A percentile compares a stretch with the other conserved stretches of the same genome.
Conservation (phyloP, 2,113 vertebrate genomes). For the Phalacrocorax brasilianus region DNA sequence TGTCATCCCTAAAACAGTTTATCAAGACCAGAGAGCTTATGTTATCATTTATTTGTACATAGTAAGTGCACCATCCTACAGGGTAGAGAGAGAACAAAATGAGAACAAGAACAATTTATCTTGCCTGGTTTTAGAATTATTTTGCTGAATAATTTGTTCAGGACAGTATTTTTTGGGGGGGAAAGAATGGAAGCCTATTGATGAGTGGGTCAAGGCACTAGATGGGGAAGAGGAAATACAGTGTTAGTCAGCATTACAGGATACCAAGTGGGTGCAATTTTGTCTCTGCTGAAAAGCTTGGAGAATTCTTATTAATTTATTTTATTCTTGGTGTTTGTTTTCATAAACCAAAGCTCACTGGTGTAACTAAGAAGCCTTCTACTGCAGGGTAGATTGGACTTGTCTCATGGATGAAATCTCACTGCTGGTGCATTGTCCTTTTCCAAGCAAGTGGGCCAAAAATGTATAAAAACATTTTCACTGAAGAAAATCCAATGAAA, state of each 20-base stretch:
- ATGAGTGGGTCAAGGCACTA: not conserved
- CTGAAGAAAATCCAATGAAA: not conserved
- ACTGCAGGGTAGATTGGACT: not conserved
- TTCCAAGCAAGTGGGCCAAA: not conserved
- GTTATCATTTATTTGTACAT: not conserved
- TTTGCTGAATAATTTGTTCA: not conserved
- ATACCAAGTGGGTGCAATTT: not conserved
- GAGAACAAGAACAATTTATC: not conserved
- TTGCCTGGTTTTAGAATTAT: not conserved
- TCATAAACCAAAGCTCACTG: not conserved
- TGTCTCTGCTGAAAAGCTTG: not conserved
- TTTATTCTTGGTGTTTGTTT: not conserved
- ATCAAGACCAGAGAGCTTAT: not conserved
- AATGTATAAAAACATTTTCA: not conserved
- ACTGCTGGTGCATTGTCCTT: not conserved
- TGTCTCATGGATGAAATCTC: not conserved
- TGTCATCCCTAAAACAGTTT: not conserved
- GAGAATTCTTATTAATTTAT: not conserved
- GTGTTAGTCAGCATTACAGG: not conserved
- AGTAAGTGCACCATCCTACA: not conserved
- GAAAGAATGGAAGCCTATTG: not conserved
- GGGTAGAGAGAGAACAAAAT: not conserved
- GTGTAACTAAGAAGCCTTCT: not conserved
- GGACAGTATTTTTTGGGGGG: fast-evolving
- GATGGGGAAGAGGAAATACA: not conserved